Evolutionary conservation across 2,888 invertebrate species (phyloP), one percentile per base, ranked within the genome.

Genomic region (Agelastica alni): DNA sequence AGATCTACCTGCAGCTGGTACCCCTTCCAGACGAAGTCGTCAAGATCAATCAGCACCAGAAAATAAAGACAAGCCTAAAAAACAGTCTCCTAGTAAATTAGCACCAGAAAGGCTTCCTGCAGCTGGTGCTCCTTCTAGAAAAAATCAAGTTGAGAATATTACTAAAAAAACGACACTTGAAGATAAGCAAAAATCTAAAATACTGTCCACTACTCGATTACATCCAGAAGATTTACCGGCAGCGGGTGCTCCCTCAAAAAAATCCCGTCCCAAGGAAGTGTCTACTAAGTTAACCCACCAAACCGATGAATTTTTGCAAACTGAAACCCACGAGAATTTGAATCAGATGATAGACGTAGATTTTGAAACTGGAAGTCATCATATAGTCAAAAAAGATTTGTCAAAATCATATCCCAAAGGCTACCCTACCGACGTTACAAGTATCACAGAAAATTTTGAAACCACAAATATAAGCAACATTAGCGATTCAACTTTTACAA

Each of bases 1-100:
- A n/a, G 6, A 28, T 9, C 39, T 55, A 12, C 60, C 60, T 26
- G 51, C 58, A 22, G 60, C 60, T 36, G 58, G 58, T 5, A 31
- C 36, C 2, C 43, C 58, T 32, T 52, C 57, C 9, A 57, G 26
- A 31, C 47, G 13, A 20, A 34, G 12, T 10, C 34, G 10, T 4
- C 51, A 36, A 13, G 16, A 46, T 22, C 26, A 52, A 48, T 4
- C 32, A 30, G 28, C 32, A 31, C 31, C 31, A 31, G 10, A 9
- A 32, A 10, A 36, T 4, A 39, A 39, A 39, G 18, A 20, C 12
- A 26, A 26, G 9, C 37, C 37, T 10, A 39, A 20, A 12, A 10
- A n/a, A 4, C 18, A 44, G 53, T 58, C 18, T 6, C 43, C 45
- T 9, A 42, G 13, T 6, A 46, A 16, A 14, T 39, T 26, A 17